These are phyloP conservation scores for Dolomedes plantarius DNA, from an alignment of 2,888 invertebrate genomes.

Conservation along the genomic window DNA sequence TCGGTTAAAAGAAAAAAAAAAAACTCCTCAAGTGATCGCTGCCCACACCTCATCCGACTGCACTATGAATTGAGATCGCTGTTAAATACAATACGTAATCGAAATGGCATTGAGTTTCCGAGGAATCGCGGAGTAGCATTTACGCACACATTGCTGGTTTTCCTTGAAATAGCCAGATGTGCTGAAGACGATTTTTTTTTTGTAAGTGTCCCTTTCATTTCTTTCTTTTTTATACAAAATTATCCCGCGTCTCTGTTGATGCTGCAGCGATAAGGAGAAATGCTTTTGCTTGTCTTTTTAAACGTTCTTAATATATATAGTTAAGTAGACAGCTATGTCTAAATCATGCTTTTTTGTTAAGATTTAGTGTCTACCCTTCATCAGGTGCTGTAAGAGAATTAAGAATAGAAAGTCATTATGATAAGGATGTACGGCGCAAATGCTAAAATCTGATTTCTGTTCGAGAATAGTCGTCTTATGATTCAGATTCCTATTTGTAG, in stretches of 20 bases:
- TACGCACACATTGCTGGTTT: constrained; percentile 23
- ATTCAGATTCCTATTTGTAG: no score
- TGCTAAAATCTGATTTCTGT: no score
- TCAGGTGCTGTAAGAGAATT: no score
- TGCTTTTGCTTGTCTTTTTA: neutral
- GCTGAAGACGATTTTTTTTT: neutral
- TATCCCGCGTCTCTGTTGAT: neutral
- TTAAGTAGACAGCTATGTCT: neutral
- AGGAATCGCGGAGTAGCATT: neutral
- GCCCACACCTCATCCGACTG: neutral
- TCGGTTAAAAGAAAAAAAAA: no score
- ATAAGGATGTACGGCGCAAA: no score
- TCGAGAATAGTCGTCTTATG: no score
- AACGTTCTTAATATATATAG: neutral
- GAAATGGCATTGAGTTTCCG: neutral
- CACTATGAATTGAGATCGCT: neutral
- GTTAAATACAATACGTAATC: neutral
- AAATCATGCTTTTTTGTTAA: no score
- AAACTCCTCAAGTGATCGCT: no score
- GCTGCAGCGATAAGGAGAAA: neutral
- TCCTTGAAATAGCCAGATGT: constrained; percentile 49
- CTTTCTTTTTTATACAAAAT: neutral
- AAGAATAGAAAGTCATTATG: no score
- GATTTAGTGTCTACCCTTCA: no score
- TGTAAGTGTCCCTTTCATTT: neutral